A percentile compares a stretch with the other conserved stretches of the same genome.
These are phyloP conservation scores for Eupristina koningsbergeri DNA, from an alignment of 1,140 invertebrate genomes.

Conservation along the genomic window DNA sequence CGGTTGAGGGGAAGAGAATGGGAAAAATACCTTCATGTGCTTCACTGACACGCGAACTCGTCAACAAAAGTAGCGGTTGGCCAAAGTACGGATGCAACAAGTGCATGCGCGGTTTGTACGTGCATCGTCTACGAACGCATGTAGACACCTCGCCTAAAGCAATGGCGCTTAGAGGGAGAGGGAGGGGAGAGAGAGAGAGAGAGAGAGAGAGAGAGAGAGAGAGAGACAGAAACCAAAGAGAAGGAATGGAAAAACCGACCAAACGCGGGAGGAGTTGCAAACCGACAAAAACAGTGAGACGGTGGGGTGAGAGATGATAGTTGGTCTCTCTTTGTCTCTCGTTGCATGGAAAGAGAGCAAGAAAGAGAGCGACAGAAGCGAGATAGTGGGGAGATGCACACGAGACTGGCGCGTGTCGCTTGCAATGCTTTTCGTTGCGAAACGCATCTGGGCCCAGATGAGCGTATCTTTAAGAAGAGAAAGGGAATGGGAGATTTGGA, in stretches of 20 bases:
- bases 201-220: not conserved
- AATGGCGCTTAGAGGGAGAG: not conserved
- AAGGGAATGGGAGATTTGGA: slow-evolving; percentile 6
- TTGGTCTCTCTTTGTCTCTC: not conserved
- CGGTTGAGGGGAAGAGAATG: no score
- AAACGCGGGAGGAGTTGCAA: slow-evolving; percentile 50
- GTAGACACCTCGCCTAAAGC: slow-evolving; percentile 26
- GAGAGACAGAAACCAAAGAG: not conserved
- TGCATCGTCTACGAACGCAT: slow-evolving; percentile 26
- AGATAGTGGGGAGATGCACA: slow-evolving; percentile 58
- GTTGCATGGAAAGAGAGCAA: not conserved
- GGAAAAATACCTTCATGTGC: slow-evolving; percentile 15
- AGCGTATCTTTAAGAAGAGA: slow-evolving; percentile 19
- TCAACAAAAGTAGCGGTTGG: slow-evolving; percentile 9
- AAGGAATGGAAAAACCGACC: slow-evolving; percentile 35
- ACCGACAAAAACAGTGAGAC: slow-evolving; percentile 1
- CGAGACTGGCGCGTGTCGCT: slow-evolving; percentile 69
- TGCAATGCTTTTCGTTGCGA: slow-evolving; percentile 62
- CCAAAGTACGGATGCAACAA: slow-evolving; percentile 52
- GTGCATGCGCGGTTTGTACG: slow-evolving; percentile 30
- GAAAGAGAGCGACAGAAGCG: not conserved
- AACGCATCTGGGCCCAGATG: slow-evolving; percentile 5
- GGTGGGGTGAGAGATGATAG: not conserved
- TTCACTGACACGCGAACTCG: slow-evolving; percentile 29
- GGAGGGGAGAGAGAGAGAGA: not conserved